These are phyloP conservation scores for Pseudachorutes palmiensis DNA, from an alignment of 1,140 invertebrate species.

Conservation along the genomic window DNA sequence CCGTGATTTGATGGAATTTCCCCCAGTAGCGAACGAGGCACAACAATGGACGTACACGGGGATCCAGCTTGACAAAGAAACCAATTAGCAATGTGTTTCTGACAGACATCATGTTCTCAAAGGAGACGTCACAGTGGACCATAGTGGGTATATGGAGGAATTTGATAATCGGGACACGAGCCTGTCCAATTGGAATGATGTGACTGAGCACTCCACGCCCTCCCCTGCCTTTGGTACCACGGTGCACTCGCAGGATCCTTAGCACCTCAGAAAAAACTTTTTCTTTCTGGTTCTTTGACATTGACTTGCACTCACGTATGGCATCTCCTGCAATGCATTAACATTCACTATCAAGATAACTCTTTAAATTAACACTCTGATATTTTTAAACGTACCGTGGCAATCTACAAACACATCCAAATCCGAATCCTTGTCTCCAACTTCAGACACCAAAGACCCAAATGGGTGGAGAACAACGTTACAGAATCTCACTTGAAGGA, in stretches of 20 bases:
- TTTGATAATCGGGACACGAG: constrained; percentile 64
- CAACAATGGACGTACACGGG: constrained; percentile 50
- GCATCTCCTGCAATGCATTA: too few relatives aligned
- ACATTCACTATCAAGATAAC: background rate
- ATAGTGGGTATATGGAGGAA: constrained; percentile 50
- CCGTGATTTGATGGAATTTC: constrained; percentile 48
- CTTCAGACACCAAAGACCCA: background rate
- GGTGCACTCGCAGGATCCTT: constrained; percentile 23
- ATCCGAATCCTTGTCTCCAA: constrained; percentile 12
- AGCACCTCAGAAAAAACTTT: background rate
- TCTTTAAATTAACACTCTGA: background rate
- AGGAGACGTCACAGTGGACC: constrained; percentile 58
- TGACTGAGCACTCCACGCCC: constrained; percentile 44
- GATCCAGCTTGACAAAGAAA: constrained; percentile 51
- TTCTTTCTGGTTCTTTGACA: background rate
- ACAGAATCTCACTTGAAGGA: background rate
- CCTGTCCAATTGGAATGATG: constrained; percentile 53
- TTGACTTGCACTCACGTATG: too few relatives aligned
- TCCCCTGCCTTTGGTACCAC: constrained; percentile 13
- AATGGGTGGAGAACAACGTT: background rate
- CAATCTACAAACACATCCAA: background rate
- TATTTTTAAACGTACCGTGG: background rate
- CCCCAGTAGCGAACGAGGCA: constrained; percentile 63
- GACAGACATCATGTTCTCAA: constrained; percentile 56
- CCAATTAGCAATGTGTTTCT: constrained; percentile 55